Evolutionary conservation across 2,888 invertebrate genomes (phyloP).

Genomic region (Drosophila glabriapex): DNA sequence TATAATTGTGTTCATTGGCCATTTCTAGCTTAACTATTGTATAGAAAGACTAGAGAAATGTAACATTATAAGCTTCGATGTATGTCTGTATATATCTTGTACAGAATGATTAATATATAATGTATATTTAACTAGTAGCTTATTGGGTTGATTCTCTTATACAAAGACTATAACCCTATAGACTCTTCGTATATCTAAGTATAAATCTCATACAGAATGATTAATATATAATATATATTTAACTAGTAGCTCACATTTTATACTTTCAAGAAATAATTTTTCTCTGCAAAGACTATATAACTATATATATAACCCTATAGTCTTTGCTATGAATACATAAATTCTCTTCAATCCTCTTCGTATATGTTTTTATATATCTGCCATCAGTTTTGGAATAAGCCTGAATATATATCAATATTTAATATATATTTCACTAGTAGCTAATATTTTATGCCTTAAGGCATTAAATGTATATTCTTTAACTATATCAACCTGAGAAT

Average conservation of each 20-base stretch:
- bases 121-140: not conserved
- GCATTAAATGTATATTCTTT: not conserved
- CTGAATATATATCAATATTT: not conserved
- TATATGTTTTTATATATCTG: not conserved
- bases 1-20: not conserved
- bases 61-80: not conserved
- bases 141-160: not conserved
- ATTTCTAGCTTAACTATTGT: not conserved
- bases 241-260: not conserved
- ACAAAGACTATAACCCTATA: not conserved
- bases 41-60: not conserved
- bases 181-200: too few relatives aligned
- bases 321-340: too few relatives aligned
- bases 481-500: not conserved
- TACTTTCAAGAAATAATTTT: not conserved
- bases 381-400: not conserved
- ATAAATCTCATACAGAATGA: not conserved
- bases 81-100: not conserved
- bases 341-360: not conserved
- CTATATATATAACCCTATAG: not conserved
- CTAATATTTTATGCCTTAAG: not conserved
- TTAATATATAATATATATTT: not conserved
- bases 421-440: not conserved
- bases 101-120: not conserved
- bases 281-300: not conserved